Evolutionary conservation across 2,888 invertebrate genomes (phyloP).

Genomic region (Plutella xylostella): DNA sequence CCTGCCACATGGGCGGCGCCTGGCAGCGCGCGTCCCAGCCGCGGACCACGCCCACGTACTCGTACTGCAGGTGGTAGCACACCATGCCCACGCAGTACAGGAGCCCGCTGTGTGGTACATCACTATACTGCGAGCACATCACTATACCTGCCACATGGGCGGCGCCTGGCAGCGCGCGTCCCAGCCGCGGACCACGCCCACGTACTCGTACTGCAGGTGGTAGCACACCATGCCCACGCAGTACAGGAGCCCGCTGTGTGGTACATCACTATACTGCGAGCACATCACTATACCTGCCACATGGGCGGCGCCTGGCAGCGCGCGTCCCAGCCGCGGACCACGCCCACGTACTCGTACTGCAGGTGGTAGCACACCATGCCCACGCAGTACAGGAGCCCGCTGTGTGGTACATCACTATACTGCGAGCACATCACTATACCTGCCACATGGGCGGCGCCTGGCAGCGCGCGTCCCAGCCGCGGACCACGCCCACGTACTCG

Average conservation of each 20-base stretch:
- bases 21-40: slow-evolving; percentile 75
- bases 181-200: slow-evolving; percentile 80
- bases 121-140: too few species aligned
- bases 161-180: slow-evolving; percentile 66
- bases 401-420: too few species aligned
- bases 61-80: slow-evolving; percentile 72
- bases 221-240: slow-evolving; percentile 79
- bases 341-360: slow-evolving; percentile 72
- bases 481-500: slow-evolving; percentile 76
- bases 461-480: slow-evolving; percentile 75
- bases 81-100: slow-evolving; percentile 81
- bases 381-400: too few species aligned
- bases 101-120: too few species aligned
- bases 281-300: too few species aligned
- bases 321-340: slow-evolving; percentile 79
- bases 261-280: too few species aligned
- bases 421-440: too few species aligned
- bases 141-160: slow-evolving; percentile 66
- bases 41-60: slow-evolving; percentile 76
- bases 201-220: slow-evolving; percentile 72
- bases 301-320: slow-evolving; percentile 60
- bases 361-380: slow-evolving; percentile 79
- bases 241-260: too few species aligned
- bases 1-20: slow-evolving; percentile 65
- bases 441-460: slow-evolving; percentile 67